Base-by-base conservation (phyloP, 2,113 vertebrate species). In the Myiagra hebetior region DNA sequence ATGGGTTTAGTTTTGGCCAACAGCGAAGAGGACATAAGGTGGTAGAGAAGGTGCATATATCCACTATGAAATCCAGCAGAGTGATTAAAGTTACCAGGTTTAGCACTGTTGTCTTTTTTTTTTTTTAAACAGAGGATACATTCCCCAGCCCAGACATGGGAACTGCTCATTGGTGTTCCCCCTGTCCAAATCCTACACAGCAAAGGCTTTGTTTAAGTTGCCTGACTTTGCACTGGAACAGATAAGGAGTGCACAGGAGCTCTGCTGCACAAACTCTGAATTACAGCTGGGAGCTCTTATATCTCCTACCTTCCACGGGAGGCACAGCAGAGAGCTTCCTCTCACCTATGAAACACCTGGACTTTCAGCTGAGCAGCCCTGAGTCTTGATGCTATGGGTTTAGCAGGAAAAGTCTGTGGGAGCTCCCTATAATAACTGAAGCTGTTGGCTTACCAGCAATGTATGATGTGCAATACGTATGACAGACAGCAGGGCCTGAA, bases 401-500 rank as follows among this genome's bases (percentile, higher is more conserved):
- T 84, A 80, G 46, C 26, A 60, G 52, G 85, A 82, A 75, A 74
- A 26, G 18, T 87, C 65, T 72, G 30, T 72, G 65, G 37, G 77
- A 95, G 52, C 31, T 87, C 92, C 77, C 12, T 55, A 11, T 68
- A 81, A 55, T 56, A 89, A 75, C 87, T 68, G 77, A 68, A 84
- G n/a, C 33, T 47, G 17, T 89, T 92, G 84, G 84, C 76, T 87
- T 49, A 62, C 69, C 69, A 79, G 6, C 35, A 75, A 52, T 19
- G 52, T 59, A 59, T 57, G 69, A 91, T 85, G 76, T 72, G 41
- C 84, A 68, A 87, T 68, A 28, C 68, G 63, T 46, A 81, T 75
- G 89, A 95, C 84, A 95, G 94, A 95, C 60, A 96, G 89, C 50
- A 85, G 64, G 41, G 90, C 82, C 87, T 49, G 53, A 90, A 93